Conservation (phyloP, 2,797 vertebrate species). For the Xerus rutilus region DNA sequence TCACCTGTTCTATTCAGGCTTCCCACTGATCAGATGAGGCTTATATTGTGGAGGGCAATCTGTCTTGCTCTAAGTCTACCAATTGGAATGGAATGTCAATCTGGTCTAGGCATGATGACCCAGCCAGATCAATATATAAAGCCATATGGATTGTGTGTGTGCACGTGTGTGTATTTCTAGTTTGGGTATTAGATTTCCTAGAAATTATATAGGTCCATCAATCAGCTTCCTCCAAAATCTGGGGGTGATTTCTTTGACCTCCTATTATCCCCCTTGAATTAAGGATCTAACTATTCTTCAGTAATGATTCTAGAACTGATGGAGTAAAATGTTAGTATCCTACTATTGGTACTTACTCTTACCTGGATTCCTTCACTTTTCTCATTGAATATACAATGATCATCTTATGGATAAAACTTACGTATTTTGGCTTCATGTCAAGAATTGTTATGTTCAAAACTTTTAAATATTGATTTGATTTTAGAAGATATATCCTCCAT, state of each 20-base stretch:
- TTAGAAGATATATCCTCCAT: neutral
- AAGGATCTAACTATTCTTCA: neutral
- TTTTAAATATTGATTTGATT: slow-evolving; percentile 28
- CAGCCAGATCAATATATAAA: neutral
- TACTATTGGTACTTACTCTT: neutral
- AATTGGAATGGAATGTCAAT: neutral
- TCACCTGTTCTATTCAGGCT: neutral
- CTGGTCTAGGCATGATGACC: neutral
- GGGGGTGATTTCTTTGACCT: neutral
- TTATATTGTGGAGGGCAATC: neutral
- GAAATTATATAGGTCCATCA: neutral
- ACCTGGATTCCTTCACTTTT: neutral
- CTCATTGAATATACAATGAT: neutral
- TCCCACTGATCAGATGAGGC: neutral
- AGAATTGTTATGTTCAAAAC: neutral
- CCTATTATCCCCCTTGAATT: neutral
- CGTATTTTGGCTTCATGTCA: neutral
- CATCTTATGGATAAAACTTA: neutral
- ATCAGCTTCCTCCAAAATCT: neutral
- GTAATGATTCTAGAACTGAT: neutral
- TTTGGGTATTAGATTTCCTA: neutral
- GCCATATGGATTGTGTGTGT: neutral
- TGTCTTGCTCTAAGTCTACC: neutral
- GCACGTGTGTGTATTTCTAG: neutral
- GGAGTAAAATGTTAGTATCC: neutral